Conservation (phyloP, 2,797 vertebrate species). For the Peromyscus nudipes region DNA sequence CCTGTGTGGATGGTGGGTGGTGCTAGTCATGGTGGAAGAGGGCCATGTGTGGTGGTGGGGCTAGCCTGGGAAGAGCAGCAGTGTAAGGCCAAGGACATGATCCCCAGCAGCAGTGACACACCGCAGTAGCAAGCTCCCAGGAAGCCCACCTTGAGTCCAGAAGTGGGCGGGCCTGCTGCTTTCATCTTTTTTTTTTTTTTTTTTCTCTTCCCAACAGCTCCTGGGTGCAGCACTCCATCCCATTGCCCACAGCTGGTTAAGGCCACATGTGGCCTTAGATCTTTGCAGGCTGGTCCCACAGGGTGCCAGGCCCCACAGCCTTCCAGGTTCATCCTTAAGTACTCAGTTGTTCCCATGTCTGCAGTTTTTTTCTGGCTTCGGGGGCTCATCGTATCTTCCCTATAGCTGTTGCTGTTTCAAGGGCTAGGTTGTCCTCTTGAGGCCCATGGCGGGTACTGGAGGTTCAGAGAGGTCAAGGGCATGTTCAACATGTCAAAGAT, state of each 20-base stretch:
- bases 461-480: neutral
- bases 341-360: rapidly evolving
- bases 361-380: too few relatives aligned
- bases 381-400: neutral
- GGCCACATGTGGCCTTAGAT: neutral
- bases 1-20: neutral
- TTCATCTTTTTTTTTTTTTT: neutral
- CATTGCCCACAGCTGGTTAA: neutral
- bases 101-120: neutral
- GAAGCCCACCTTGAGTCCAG: neutral
- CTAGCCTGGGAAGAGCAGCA: neutral
- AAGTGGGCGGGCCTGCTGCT: too few relatives aligned
- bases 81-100: neutral
- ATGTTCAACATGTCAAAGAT: neutral
- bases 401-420: neutral
- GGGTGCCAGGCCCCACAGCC: rapidly evolving
- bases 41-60: neutral
- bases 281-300: neutral
- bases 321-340: neutral
- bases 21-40: too few relatives aligned
- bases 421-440: neutral
- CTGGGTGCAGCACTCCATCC: neutral
- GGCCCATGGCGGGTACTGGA: neutral
- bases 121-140: too few relatives aligned
- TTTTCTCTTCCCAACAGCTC: neutral